Evolutionary conservation across 2,113 vertebrate species (phyloP).

Genomic region (Pelecanus crispus): DNA sequence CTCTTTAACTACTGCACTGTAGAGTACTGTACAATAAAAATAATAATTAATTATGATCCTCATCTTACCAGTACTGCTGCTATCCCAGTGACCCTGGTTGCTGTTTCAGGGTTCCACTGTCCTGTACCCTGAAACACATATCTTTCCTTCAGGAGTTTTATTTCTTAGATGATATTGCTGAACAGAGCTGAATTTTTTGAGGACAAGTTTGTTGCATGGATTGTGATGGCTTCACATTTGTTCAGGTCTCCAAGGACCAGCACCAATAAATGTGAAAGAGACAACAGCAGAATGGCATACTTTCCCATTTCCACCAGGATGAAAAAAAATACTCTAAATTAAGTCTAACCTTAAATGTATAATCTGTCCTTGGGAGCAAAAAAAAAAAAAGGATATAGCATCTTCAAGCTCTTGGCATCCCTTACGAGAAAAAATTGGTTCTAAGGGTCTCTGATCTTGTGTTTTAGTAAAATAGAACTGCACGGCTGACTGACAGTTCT

Average conservation of each 20-base stretch:
- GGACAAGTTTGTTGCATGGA: conserved; percentile 46
- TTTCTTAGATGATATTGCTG: conserved; percentile 56
- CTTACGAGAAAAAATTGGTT: conserved; percentile 85
- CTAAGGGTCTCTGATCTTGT: conserved; percentile 91
- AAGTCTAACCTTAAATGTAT: conserved; percentile 84
- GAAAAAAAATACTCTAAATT: conserved; percentile 70
- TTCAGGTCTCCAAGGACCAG: conserved; percentile 67
- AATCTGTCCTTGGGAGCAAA: conserved; percentile 78
- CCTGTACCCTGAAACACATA: conserved; percentile 5
- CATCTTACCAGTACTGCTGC: background rate
- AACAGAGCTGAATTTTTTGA: conserved; percentile 62
- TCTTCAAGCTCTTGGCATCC: conserved; percentile 80
- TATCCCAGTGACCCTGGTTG: background rate
- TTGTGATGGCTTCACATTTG: conserved; percentile 60
- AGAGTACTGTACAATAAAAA: conserved; percentile 21
- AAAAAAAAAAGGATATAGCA: conserved; percentile 56
- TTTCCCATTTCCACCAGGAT: conserved; percentile 73
- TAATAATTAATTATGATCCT: conserved; percentile 33
- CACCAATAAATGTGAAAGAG: conserved; percentile 72
- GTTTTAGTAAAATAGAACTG: conserved; percentile 91
- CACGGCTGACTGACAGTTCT: conserved; percentile 91
- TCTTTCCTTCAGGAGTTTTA: conserved; percentile 40
- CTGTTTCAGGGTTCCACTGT: background rate
- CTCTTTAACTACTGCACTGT: conserved; percentile 29
- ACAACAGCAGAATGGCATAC: conserved; percentile 62